Conservation (phyloP, 2,113 vertebrate species). For the Misgurnus anguillicaudatus region DNA sequence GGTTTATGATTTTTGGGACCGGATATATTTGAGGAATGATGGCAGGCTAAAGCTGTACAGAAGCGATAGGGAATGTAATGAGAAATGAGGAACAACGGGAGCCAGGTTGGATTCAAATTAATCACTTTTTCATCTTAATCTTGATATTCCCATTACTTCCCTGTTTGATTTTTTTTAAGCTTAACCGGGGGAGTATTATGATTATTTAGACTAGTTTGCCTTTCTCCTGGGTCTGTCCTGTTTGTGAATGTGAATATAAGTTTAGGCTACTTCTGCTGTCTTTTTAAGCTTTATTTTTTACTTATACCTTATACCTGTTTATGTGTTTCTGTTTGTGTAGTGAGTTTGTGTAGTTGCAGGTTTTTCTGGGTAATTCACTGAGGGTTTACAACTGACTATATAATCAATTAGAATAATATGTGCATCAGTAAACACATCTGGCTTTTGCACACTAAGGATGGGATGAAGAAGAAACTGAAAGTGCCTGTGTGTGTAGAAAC, state of each 20-base stretch:
- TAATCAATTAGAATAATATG: not conserved
- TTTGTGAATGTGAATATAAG: not conserved
- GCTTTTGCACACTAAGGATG: not conserved
- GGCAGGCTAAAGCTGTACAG: constrained; percentile 14
- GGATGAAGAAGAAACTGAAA: not conserved
- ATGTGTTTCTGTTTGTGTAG: too few relatives aligned
- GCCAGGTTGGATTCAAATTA: constrained; percentile 13
- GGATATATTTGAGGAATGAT: constrained; percentile 1
- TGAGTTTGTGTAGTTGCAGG: too few relatives aligned
- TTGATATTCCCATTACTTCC: not conserved
- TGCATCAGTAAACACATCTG: not conserved
- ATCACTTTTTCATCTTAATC: constrained; percentile 21
- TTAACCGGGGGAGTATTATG: not conserved
- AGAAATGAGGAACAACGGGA: constrained; percentile 24
- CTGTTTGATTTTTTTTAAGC: not conserved
- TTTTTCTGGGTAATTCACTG: too few relatives aligned
- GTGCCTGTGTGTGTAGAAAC: not conserved
- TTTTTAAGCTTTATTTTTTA: too few relatives aligned
- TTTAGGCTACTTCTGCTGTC: too few relatives aligned
- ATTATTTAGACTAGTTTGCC: not conserved
- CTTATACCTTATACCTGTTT: too few relatives aligned
- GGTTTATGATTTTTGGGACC: not conserved
- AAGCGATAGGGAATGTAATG: constrained; percentile 34
- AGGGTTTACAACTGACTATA: too few relatives aligned
- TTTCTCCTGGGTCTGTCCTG: not conserved